phyloP scores from a whole-genome alignment of 2,113 vertebrate species.

The Indicator indicator region DNA sequence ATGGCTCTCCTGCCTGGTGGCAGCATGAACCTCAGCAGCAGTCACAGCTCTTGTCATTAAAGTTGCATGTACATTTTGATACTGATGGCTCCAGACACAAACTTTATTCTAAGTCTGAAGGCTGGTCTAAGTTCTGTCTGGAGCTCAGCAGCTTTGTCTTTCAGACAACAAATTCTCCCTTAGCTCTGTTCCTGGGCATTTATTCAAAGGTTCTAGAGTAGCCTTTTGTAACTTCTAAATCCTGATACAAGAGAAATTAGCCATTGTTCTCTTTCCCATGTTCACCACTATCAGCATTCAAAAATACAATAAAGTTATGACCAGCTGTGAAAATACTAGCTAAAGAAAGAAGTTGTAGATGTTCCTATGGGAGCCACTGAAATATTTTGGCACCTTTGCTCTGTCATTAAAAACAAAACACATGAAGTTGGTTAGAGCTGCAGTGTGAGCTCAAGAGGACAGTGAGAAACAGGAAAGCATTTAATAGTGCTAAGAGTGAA shows the following conservation, averaged over 20 bases:
- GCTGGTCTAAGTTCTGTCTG: background rate
- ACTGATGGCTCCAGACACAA: background rate
- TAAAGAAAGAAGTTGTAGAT: conserved; percentile 67
- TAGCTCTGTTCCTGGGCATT: background rate
- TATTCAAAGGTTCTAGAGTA: background rate
- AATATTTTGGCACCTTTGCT: conserved; percentile 64
- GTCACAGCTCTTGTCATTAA: background rate
- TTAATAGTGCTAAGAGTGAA: background rate
- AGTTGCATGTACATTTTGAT: background rate
- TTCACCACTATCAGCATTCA: background rate
- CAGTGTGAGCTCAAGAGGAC: conserved; percentile 28
- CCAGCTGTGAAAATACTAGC: conserved; percentile 63
- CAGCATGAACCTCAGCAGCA: background rate
- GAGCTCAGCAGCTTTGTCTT: background rate
- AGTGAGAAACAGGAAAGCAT: conserved; percentile 49
- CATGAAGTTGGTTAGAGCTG: background rate
- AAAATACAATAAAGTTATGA: conserved; percentile 39
- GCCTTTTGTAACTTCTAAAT: background rate
- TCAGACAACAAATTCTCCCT: background rate
- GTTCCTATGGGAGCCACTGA: conserved; percentile 62
- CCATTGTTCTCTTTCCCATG: conserved; percentile 30
- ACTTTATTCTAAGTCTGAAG: background rate
- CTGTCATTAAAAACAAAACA: conserved; percentile 52
- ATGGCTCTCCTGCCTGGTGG: background rate
- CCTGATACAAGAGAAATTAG: conserved; percentile 10